These are phyloP conservation scores for Pipistrellus pygmaeus DNA, from an alignment of 2,797 vertebrate genomes.

Conservation along the genomic window DNA sequence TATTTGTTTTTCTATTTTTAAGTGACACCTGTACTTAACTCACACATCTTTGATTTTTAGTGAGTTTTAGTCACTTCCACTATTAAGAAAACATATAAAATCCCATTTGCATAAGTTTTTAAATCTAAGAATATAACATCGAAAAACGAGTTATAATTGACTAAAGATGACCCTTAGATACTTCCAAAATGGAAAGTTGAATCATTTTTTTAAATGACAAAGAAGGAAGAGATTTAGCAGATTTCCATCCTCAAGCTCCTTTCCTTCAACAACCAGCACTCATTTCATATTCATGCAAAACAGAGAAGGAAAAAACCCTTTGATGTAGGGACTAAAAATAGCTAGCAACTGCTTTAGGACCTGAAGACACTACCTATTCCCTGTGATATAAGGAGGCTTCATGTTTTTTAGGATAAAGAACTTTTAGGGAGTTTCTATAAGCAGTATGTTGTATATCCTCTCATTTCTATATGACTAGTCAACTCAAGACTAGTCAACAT, in stretches of 20 bases:
- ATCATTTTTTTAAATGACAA: conserved; percentile 62
- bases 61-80: conserved; percentile 37
- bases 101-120: conserved; percentile 20
- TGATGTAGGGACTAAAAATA: background rate
- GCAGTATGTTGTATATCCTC: background rate
- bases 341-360: background rate
- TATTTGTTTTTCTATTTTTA: conserved; percentile 42
- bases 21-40: background rate
- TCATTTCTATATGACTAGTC: background rate
- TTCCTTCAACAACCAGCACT: background rate
- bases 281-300: background rate
- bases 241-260: background rate
- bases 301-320: background rate
- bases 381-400: background rate
- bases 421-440: background rate
- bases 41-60: conserved; percentile 45
- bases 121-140: conserved; percentile 30
- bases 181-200: conserved; percentile 49
- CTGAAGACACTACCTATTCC: background rate
- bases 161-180: conserved; percentile 46
- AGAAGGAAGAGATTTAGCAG: background rate
- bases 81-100: conserved; percentile 59
- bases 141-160: conserved; percentile 56
- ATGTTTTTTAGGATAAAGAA: conserved; percentile 38
- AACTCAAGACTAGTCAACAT: background rate